phyloP scores from a whole-genome alignment of 1,140 invertebrate genomes.

The Caerostris extrusa region DNA sequence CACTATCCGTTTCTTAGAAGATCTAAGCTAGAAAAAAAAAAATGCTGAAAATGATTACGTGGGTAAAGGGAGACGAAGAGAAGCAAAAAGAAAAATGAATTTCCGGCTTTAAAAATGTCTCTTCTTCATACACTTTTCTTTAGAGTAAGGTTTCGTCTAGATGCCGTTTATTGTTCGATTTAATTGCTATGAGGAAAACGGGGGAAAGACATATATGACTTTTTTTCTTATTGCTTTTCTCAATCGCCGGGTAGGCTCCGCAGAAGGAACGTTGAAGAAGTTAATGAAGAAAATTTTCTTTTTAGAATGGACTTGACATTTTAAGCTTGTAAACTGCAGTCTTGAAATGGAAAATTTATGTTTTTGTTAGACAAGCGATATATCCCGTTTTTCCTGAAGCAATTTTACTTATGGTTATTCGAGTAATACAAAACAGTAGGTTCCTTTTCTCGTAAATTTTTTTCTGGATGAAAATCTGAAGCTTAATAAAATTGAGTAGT shows the following conservation, averaged over 20 bases:
- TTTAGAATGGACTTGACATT: not conserved
- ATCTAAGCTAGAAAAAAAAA: not conserved
- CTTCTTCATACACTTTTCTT: not conserved
- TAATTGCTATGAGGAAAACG: conserved; percentile 45
- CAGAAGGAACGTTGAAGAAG: not conserved
- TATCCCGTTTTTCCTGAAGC: conserved; percentile 4
- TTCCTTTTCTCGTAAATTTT: not conserved
- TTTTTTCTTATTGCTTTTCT: conserved; percentile 28
- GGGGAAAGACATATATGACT: not conserved
- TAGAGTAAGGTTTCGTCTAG: not conserved
- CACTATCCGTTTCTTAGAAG: conserved; percentile 16
- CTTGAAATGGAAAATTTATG: conserved; percentile 24
- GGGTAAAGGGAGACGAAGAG: not conserved
- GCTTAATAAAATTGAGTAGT: not conserved
- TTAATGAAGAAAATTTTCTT: conserved; percentile 23
- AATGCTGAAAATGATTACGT: conserved; percentile 22
- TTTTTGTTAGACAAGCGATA: conserved; percentile 1
- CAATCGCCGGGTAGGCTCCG: conserved; percentile 5
- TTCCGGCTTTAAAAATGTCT: conserved; percentile 43
- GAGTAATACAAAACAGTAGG: not conserved
- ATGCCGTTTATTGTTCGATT: conserved; percentile 40
- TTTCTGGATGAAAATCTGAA: no score
- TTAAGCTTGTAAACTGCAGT: conserved; percentile 17
- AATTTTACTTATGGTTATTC: not conserved
- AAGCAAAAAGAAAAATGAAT: conserved; percentile 31